Percentiles rank a stretch among this genome's conserved stretches.
Conservation (phyloP, 2,113 vertebrate genomes). For the Callopanchax toddi region DNA sequence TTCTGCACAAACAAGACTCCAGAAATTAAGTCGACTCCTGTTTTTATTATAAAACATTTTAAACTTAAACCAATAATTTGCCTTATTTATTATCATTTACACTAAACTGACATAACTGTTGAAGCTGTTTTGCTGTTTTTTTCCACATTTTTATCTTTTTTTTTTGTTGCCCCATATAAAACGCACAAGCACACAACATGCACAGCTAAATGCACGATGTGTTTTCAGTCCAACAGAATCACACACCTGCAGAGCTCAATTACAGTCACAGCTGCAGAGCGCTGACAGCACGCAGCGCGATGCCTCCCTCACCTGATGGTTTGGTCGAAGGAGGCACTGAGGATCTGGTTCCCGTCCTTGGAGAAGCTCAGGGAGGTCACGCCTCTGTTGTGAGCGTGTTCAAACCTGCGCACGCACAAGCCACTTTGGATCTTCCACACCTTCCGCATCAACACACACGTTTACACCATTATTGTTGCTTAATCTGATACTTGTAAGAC, state of each 20-base stretch:
- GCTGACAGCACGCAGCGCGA: neutral
- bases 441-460: conserved; percentile 63
- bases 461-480: too few species aligned
- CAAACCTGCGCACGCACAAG: conserved; percentile 92
- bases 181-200: too few species aligned
- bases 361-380: conserved; percentile 95
- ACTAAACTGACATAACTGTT: too few species aligned
- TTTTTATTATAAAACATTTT: neutral
- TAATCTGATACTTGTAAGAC: too few species aligned
- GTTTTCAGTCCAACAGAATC: neutral
- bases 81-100: too few species aligned
- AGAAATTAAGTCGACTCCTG: neutral
- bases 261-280: conserved; percentile 1
- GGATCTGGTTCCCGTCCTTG: conserved; percentile 92
- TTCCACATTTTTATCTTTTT: too few species aligned
- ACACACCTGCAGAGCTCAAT: neutral
- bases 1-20: conserved; percentile 10
- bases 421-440: conserved; percentile 99
- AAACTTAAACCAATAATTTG: neutral
- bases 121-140: too few species aligned
- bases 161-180: neutral
- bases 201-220: too few species aligned
- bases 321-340: conserved; percentile 95
- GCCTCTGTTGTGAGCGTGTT: conserved; percentile 94
- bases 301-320: conserved; percentile 90